A percentile compares a stretch with the other conserved stretches of the same genome.
These are phyloP conservation scores for Crypturellus undulatus DNA, from an alignment of 2,113 vertebrate genomes.

Conservation along the genomic window DNA sequence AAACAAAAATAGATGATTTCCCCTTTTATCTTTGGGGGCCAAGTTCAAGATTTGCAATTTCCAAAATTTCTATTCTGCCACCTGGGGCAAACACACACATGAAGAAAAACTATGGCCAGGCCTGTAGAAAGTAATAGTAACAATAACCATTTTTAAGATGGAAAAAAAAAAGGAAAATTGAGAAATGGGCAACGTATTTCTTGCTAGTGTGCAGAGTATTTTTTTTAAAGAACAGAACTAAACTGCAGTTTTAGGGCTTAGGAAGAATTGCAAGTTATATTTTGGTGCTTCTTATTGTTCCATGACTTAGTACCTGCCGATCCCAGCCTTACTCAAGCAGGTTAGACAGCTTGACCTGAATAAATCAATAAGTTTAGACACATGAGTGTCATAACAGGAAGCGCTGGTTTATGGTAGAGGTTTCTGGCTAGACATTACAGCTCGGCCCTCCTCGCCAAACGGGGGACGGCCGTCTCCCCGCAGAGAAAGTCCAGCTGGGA, in stretches of 20 bases:
- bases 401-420: slow-evolving; percentile 43
- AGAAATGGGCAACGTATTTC: background rate
- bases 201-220: fast-evolving
- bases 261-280: background rate
- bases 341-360: slow-evolving; percentile 24
- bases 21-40: background rate
- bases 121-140: background rate
- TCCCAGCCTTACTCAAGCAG: background rate
- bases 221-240: slow-evolving; percentile 8
- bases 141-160: background rate
- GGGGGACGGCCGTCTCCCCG: background rate
- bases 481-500: slow-evolving; percentile 39
- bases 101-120: background rate
- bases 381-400: slow-evolving; percentile 62
- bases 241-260: background rate
- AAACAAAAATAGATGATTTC: slow-evolving; percentile 29
- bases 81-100: background rate
- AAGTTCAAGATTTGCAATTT: background rate
- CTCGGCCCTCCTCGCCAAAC: background rate
- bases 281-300: background rate
- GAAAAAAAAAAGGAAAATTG: background rate
- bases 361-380: slow-evolving; percentile 61
- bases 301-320: slow-evolving; percentile 10
- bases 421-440: slow-evolving; percentile 55
- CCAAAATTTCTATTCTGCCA: background rate